phyloP scores from a whole-genome alignment of 2,888 invertebrate genomes.

The Hemaris fuciformis region DNA sequence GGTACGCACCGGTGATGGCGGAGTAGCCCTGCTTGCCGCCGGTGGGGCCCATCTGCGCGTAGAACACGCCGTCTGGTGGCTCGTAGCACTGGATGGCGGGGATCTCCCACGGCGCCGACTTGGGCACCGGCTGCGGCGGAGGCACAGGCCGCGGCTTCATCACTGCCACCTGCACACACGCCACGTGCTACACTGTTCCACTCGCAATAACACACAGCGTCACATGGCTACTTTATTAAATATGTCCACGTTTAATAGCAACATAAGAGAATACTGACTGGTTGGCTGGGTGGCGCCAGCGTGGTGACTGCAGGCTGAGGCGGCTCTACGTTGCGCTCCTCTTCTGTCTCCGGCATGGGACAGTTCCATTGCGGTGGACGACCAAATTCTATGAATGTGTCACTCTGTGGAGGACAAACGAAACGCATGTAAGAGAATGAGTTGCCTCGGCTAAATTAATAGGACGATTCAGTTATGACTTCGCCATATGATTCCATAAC shows the following conservation, averaged over 20 bases:
- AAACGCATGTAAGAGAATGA: no score
- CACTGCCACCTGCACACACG: slow-evolving; percentile 33
- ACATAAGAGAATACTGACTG: background rate
- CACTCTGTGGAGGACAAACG: slow-evolving; percentile 56
- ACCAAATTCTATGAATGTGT: slow-evolving; percentile 91
- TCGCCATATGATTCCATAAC: no score
- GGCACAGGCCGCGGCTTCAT: slow-evolving; percentile 67
- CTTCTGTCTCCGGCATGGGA: slow-evolving; percentile 90
- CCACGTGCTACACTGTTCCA: no score
- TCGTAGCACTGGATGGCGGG: slow-evolving; percentile 94
- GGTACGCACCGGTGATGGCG: slow-evolving; percentile 88
- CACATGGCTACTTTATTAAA: no score
- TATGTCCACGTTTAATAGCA: no score
- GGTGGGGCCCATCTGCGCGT: slow-evolving; percentile 96
- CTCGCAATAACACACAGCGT: no score
- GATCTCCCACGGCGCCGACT: slow-evolving; percentile 89
- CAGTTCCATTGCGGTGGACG: slow-evolving; percentile 96
- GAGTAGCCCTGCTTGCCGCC: slow-evolving; percentile 94
- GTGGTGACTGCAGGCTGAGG: background rate
- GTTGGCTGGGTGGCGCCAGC: background rate
- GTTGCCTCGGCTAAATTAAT: no score
- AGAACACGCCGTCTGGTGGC: slow-evolving; percentile 94
- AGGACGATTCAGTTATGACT: no score
- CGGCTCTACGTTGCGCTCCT: slow-evolving; percentile 35
- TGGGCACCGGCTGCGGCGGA: slow-evolving; percentile 84